Evolutionary conservation across 2,888 invertebrate genomes (phyloP), one percentile per base, ranked within the genome.

Genomic region (Napeogenes sylphis): DNA sequence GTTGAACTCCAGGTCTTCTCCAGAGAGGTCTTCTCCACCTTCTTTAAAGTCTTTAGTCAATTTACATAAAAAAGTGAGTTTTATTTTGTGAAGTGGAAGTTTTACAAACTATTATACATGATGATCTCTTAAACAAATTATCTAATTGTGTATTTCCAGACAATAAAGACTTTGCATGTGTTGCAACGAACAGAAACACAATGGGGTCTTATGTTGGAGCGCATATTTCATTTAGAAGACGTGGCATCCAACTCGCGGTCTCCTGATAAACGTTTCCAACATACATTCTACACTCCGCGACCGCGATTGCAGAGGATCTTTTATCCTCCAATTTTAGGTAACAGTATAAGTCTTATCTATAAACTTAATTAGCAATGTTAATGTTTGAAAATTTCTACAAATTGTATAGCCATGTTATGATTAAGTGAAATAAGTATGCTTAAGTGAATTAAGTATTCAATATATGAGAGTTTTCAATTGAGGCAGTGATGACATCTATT

Each of bases 151-250:
- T 21, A 21, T 21, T 62, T 68, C 45, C 74, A 94, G 94, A 93
- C 95, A 2, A 97, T 98, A 67, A 96, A 96, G 90, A 95, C 97
- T 0, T 90, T 98, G 35, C 98, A 98, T 87, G 96, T 96, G n/a
- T 92, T 97, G 55, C 96, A 97, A 83, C 93, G 98, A 67, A 98
- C 98, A 4, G 97, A 98, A 83, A 97, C 98, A 0, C 97, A 99
- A 79, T 99, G 98, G 98, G 94, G 94, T 68, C 92, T 96, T 69
- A 93, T 98, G 81, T 93, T 98, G 62, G 93, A 95, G 71, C 92
- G 94, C 65, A 94, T 95, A 60, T 92, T 95, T 74, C 93, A 95
- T 74, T 90, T 98, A 70, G 99, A 99, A 83, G 99, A 99, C 82
- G 93, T 97, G 13, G 93, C 95, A 4, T 91, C 94, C 68, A 98